These are phyloP conservation scores for Ictidomys tridecemlineatus DNA, from an alignment of 2,113 vertebrate species.

Conservation along the genomic window DNA sequence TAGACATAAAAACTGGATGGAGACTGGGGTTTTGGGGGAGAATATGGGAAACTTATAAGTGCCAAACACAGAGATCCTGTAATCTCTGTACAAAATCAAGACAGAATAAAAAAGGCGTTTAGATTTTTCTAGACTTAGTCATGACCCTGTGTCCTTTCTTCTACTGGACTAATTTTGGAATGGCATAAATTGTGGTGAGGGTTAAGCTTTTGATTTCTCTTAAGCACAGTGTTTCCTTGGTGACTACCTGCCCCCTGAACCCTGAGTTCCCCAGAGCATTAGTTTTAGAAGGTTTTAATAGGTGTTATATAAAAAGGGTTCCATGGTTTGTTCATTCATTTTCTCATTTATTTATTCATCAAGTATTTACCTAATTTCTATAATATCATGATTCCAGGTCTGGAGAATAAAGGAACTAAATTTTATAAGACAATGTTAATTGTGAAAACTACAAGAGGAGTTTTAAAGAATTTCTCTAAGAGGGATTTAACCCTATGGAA, in stretches of 20 bases:
- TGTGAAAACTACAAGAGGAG: background rate
- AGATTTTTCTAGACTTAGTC: background rate
- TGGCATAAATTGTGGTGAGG: background rate
- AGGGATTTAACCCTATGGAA: background rate
- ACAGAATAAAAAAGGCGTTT: background rate
- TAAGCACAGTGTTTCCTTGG: background rate
- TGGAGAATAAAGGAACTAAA: background rate
- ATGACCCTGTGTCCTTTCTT: background rate
- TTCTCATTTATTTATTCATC: background rate
- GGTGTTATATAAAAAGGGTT: background rate
- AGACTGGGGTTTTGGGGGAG: background rate
- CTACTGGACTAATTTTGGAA: background rate
- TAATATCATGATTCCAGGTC: background rate
- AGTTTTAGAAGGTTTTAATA: background rate
- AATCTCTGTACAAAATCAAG: background rate
- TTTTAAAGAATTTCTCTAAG: constrained; percentile 42
- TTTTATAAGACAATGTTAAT: background rate
- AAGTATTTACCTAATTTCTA: background rate
- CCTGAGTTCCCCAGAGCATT: background rate
- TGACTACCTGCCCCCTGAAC: background rate
- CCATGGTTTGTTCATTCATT: background rate
- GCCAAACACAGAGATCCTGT: background rate
- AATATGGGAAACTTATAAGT: background rate
- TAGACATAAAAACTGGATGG: background rate
- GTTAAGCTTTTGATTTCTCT: background rate